Conservation (phyloP, 2,113 vertebrate species). For the Brevimyrus niger region DNA sequence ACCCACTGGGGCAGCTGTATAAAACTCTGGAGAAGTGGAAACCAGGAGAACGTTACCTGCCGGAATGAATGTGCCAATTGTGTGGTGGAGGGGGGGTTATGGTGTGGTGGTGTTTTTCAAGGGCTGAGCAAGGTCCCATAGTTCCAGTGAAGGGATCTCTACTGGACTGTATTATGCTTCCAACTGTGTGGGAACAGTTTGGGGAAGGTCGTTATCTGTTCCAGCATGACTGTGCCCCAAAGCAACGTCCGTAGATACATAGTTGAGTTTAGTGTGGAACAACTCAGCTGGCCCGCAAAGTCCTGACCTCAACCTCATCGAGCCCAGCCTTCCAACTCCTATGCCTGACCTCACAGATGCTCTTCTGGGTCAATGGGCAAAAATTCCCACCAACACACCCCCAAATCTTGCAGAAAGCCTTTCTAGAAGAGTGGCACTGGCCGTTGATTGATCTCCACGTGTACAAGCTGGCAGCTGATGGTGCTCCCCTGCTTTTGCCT, state of each 20-base stretch:
- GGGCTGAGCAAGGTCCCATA: neutral
- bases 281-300: neutral
- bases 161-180: neutral
- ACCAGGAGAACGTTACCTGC: neutral
- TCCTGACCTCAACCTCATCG: neutral
- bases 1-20: neutral
- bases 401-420: too few species aligned
- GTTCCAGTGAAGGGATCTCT: neutral
- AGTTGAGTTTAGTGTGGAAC: neutral
- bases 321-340: neutral
- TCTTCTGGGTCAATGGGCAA: too few species aligned
- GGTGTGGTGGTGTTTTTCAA: neutral
- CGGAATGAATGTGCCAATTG: neutral
- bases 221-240: neutral
- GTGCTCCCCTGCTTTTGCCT: conserved; percentile 23
- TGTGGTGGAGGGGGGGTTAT: neutral
- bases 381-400: too few species aligned
- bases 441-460: neutral
- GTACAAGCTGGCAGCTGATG: neutral
- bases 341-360: too few species aligned
- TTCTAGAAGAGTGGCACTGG: too few species aligned
- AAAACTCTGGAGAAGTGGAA: neutral
- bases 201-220: neutral
- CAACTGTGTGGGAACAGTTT: neutral
- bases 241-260: neutral